A percentile compares a stretch with the other conserved stretches of the same genome.
phyloP scores from a whole-genome alignment of 2,797 vertebrate species.

The Coreius guichenoti region DNA sequence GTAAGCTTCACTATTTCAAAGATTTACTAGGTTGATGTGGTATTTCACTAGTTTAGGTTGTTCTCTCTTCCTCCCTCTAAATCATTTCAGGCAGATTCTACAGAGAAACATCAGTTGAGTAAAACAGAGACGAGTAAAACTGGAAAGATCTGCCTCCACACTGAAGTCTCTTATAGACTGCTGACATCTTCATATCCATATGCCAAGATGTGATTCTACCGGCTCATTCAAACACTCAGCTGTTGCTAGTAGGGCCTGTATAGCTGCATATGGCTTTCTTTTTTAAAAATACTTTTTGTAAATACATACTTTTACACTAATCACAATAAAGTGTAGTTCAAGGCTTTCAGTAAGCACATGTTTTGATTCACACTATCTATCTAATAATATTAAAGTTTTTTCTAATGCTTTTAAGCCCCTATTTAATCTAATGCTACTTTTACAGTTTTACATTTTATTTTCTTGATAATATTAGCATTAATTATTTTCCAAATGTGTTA shows the following conservation, averaged over 20 bases:
- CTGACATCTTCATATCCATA: constrained; percentile 12
- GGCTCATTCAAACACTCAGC: too few relatives aligned
- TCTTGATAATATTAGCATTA: neutral
- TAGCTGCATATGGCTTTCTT: neutral
- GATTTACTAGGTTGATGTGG: neutral
- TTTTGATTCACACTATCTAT: too few relatives aligned
- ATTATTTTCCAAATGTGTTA: neutral
- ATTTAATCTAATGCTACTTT: neutral
- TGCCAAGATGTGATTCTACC: neutral
- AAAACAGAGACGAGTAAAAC: neutral
- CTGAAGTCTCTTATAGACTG: constrained; percentile 34
- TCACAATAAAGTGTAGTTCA: neutral
- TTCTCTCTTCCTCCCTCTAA: neutral
- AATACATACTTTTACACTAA: neutral
- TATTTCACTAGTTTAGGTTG: neutral
- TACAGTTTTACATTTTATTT: neutral
- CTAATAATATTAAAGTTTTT: too few relatives aligned
- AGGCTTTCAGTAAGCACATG: too few relatives aligned
- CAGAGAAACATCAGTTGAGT: constrained; percentile 35
- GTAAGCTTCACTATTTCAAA: neutral
- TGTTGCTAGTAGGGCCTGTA: neutral
- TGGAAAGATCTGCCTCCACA: constrained; percentile 27
- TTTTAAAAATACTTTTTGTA: too few relatives aligned
- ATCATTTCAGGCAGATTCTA: neutral
- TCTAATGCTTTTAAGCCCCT: too few relatives aligned